These are phyloP conservation scores for Spatulosminthurus flaviceps DNA, from an alignment of 2,888 invertebrate species.

Conservation along the genomic window DNA sequence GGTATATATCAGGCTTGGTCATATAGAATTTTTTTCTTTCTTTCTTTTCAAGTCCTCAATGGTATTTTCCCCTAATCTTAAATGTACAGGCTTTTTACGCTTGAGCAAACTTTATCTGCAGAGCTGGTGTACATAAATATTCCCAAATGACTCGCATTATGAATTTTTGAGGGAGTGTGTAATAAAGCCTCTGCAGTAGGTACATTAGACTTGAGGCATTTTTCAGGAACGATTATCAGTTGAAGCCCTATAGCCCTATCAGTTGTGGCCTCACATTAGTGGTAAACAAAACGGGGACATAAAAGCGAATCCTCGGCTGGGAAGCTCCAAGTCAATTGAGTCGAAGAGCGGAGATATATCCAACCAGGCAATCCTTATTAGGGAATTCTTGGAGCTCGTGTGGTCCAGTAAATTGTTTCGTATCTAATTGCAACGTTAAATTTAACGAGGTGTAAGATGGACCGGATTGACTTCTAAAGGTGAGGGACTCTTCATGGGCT, in stretches of 20 bases:
- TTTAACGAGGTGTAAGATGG: slow-evolving; percentile 49
- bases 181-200: background rate
- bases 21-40: background rate
- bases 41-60: no score
- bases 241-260: no score
- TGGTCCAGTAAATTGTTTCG: slow-evolving; percentile 22
- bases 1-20: background rate
- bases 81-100: no score
- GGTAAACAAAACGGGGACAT: background rate
- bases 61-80: no score
- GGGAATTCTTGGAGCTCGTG: slow-evolving; percentile 28
- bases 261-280: no score
- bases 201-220: background rate
- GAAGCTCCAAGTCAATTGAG: slow-evolving; percentile 5
- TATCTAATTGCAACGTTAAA: slow-evolving; percentile 44
- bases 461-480: slow-evolving; percentile 12
- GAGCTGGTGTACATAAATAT: slow-evolving; percentile 6
- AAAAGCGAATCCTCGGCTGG: background rate
- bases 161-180: background rate
- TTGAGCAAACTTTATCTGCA: background rate
- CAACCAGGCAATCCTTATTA: slow-evolving; percentile 33
- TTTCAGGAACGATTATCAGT: no score
- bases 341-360: background rate
- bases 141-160: slow-evolving; percentile 5
- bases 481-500: slow-evolving; percentile 10